Evolutionary conservation across 2,888 invertebrate species (phyloP).

Genomic region (Netelia fuscicornis): DNA sequence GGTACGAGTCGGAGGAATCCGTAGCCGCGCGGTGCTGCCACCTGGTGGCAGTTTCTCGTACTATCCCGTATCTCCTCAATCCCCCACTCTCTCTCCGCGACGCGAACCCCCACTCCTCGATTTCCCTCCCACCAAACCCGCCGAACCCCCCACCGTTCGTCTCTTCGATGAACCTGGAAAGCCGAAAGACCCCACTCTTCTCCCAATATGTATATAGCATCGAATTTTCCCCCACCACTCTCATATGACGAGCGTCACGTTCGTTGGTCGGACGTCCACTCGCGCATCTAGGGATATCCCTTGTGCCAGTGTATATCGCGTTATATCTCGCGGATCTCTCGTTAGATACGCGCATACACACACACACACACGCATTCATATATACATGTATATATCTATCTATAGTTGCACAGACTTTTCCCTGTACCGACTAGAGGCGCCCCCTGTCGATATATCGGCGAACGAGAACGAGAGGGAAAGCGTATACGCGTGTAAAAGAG

Average conservation of each 20-base stretch:
- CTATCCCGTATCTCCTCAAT: conserved; percentile 41
- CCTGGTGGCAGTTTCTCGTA: conserved; percentile 64
- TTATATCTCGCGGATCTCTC: conserved; percentile 1
- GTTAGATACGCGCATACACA: conserved; percentile 4
- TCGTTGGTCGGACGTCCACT: conserved; percentile 59
- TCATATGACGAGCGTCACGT: conserved; percentile 55
- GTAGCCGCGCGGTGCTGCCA: conserved; percentile 78
- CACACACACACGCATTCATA: neutral
- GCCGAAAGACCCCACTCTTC: conserved; percentile 38
- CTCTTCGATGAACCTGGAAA: conserved; percentile 45
- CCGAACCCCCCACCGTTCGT: conserved; percentile 42
- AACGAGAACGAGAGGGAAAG: conserved; percentile 59
- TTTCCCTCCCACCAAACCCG: conserved; percentile 29
- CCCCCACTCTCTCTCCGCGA: conserved; percentile 28
- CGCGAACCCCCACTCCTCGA: conserved; percentile 13
- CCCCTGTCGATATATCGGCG: conserved; percentile 22
- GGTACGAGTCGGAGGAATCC: conserved; percentile 36
- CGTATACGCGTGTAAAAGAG: conserved; percentile 37
- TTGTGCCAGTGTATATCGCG: conserved; percentile 37
- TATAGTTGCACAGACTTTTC: neutral
- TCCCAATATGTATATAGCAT: conserved; percentile 5
- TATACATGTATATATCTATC: neutral
- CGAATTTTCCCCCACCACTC: conserved; percentile 42
- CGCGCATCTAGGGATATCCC: conserved; percentile 64
- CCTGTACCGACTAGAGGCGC: neutral